Evolutionary conservation across 2,888 invertebrate species (phyloP).

Genomic region (Hyposoter didymator): DNA sequence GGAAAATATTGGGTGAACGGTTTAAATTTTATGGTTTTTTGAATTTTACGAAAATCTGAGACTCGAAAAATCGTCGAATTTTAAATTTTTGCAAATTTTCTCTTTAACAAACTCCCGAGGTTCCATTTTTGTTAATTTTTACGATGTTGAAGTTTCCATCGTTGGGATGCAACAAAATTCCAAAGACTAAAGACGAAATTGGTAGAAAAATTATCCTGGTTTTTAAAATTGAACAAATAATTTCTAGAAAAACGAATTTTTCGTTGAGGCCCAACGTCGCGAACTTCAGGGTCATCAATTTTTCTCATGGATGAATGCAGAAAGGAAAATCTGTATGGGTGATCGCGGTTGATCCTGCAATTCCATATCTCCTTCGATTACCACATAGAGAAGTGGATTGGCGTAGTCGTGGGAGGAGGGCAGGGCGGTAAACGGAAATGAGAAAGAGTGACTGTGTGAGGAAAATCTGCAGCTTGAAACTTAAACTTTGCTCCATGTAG

Average conservation of each 20-base stretch:
- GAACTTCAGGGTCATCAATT: no score
- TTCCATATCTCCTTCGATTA: constrained; percentile 20
- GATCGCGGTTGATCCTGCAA: background rate
- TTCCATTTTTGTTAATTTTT: background rate
- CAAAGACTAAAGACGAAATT: no score
- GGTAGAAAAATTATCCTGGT: no score
- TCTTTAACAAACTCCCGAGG: background rate
- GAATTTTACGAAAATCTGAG: no score
- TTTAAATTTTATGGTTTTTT: no score
- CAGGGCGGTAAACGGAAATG: constrained; percentile 55
- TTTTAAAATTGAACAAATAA: no score
- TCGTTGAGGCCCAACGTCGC: no score
- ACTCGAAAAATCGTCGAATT: no score
- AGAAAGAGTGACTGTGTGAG: constrained; percentile 44
- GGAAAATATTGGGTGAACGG: no score
- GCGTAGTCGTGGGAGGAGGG: constrained; percentile 28
- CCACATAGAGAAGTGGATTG: constrained; percentile 11
- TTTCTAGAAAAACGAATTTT: no score
- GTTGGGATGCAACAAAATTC: no score
- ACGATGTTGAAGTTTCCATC: no score
- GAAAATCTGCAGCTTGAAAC: constrained; percentile 41
- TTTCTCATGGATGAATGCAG: background rate
- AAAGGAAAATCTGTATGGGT: background rate
- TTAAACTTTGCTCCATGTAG: constrained; percentile 20
- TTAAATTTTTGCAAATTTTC: background rate